Conservation (phyloP, 2,888 invertebrate species). For the Pyralis farinalis region DNA sequence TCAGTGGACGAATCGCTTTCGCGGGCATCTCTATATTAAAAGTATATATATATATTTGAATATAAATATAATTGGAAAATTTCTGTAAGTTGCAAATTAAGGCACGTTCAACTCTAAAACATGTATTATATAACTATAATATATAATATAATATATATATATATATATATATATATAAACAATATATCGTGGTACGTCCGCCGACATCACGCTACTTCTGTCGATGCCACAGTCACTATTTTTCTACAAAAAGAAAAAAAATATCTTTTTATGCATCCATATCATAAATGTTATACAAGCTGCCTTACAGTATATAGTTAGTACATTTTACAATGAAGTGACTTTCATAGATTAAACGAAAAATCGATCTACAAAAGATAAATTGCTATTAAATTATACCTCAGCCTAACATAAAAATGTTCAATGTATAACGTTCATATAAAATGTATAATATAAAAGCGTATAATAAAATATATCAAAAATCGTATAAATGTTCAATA, state of each 20-base stretch:
- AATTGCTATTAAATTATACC: too few relatives aligned
- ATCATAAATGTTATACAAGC: slow-evolving; percentile 15
- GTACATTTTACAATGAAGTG: slow-evolving; percentile 11
- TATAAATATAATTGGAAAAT: slow-evolving; percentile 19
- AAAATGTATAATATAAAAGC: too few relatives aligned
- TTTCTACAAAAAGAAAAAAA: slow-evolving; percentile 40
- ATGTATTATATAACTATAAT: slow-evolving; percentile 11
- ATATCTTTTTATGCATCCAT: slow-evolving; percentile 15
- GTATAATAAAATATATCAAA: too few relatives aligned
- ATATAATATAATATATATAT: slow-evolving; percentile 10
- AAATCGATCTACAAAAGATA: too few relatives aligned
- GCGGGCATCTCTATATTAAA: slow-evolving; percentile 48
- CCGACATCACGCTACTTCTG: slow-evolving; percentile 33
- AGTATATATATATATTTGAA: slow-evolving; percentile 1
- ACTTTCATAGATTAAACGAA: slow-evolving; percentile 15
- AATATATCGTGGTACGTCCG: slow-evolving; percentile 17
- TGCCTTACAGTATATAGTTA: slow-evolving; percentile 15
- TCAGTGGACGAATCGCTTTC: slow-evolving; percentile 73
- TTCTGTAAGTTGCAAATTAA: slow-evolving; percentile 21
- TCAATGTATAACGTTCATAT: too few relatives aligned
- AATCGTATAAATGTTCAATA: too few relatives aligned
- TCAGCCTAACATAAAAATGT: too few relatives aligned
- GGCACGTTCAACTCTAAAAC: slow-evolving; percentile 19
- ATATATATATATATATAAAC: too few relatives aligned
- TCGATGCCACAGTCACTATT: slow-evolving; percentile 36